These are phyloP conservation scores for Conus ventricosus DNA, from an alignment of 1,140 invertebrate species.

Conservation along the genomic window DNA sequence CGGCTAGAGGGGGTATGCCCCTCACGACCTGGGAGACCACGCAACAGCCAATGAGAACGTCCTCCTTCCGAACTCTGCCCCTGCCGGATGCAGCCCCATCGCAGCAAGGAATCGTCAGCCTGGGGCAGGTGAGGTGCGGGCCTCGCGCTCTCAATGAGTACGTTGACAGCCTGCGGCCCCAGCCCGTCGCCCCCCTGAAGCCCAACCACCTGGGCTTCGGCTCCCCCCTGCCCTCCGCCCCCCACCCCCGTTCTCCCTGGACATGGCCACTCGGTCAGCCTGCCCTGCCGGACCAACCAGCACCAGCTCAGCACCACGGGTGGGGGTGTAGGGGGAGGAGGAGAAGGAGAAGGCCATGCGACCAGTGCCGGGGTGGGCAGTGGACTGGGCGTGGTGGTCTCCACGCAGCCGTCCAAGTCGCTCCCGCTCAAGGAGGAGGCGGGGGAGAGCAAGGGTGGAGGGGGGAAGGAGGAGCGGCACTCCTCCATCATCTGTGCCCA, in stretches of 20 bases:
- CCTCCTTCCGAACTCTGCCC: constrained; percentile 50
- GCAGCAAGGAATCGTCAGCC: constrained; percentile 53
- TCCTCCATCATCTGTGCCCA: constrained; percentile 85
- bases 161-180: constrained; percentile 66
- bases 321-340: background rate
- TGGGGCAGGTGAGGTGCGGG: constrained; percentile 64
- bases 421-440: constrained; percentile 63
- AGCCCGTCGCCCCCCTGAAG: constrained; percentile 41
- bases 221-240: constrained; percentile 31
- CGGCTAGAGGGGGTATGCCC: constrained; percentile 19
- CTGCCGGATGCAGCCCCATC: constrained; percentile 41
- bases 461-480: constrained; percentile 11
- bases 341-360: background rate
- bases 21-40: background rate
- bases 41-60: constrained; percentile 40
- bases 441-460: constrained; percentile 3
- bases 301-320: background rate
- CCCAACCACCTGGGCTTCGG: constrained; percentile 23
- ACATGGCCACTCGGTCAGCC: background rate
- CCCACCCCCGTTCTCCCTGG: constrained; percentile 21
- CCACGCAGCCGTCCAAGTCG: constrained; percentile 58
- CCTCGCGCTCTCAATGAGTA: constrained; percentile 71
- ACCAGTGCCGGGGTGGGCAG: constrained; percentile 10
- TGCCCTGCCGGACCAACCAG: background rate
- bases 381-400: constrained; percentile 40